phyloP scores from a whole-genome alignment of 2,797 vertebrate species.

The Eremophila alpestris region DNA sequence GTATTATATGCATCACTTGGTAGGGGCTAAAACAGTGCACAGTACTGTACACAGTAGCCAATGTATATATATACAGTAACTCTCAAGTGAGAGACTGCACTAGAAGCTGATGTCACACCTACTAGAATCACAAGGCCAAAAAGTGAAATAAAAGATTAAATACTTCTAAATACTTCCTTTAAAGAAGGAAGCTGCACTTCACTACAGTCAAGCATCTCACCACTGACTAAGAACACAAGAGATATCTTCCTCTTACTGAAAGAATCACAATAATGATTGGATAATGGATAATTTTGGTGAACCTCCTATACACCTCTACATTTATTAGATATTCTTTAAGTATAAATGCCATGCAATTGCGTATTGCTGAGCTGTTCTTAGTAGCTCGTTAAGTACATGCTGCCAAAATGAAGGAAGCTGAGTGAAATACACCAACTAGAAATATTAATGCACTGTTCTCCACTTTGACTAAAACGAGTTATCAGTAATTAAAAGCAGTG shows the following conservation, averaged over 20 bases:
- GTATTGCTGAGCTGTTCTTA: not conserved
- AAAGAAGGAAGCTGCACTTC: not conserved
- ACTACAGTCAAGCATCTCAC: not conserved
- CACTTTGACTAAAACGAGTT: not conserved
- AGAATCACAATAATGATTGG: not conserved
- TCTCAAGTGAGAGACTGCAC: not conserved
- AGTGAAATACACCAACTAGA: not conserved
- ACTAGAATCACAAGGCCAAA: not conserved
- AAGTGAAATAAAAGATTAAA: not conserved
- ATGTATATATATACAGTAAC: accelerated
- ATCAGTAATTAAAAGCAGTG: not conserved
- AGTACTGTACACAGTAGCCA: not conserved
- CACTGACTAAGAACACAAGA: not conserved
- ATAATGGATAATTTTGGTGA: not conserved
- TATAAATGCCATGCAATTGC: not conserved
- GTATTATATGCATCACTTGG: not conserved
- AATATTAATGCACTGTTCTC: not conserved
- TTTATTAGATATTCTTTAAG: not conserved
- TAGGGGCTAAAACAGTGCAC: not conserved
- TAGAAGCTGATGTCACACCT: not conserved
- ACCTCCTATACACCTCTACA: not conserved
- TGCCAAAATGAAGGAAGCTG: not conserved
- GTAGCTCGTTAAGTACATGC: not conserved
- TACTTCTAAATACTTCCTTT: not conserved
- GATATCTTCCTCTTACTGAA: not conserved